Evolutionary conservation across 2,113 vertebrate species (phyloP), one percentile per base, ranked within the genome.

Genomic region (Prunella himalayana): DNA sequence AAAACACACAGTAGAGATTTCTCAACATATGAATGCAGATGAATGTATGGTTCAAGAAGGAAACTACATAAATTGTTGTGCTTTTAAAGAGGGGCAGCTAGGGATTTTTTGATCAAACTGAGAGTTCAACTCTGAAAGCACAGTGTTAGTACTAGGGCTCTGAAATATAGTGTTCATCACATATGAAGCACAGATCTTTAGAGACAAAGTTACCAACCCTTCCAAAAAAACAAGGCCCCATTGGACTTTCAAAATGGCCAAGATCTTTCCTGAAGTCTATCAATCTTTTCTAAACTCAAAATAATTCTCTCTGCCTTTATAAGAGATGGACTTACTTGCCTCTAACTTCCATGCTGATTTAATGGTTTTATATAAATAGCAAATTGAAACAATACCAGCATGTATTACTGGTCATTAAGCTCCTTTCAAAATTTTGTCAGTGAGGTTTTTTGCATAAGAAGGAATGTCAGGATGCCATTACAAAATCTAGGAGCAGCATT

Each of bases 371-470:
- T 1, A 0, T 45, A 75, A 93, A 88, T 28, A 64, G 50, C 61
- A 84, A 66, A 44, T 15, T 63, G 31, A 70, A 90, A 81, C 42
- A 80, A 60, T 54, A 92, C 8, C 27, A 90, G 42, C n/a, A 61
- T 13, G 27, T 64, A 57, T 81, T 92, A 85, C 63, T 91, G 83
- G 66, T 87, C 77, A 56, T 82, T 68, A 87, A 87, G 37, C n/a
- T 85, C 63, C 92, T 95, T 88, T 65, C 73, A 96, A 96, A 79
- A 90, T 90, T 42, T 28, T 68, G 71, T 59, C 56, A 71, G 61
- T 51, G 41, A 90, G 75, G 92, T 88, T 93, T 92, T 21, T 90
- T 90, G 41, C 19, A 9, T 53, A 75, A 80, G 27, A 78, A 92
- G 92, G 90, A 95, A 94, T 54, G 87, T 64, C 72, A 84, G 92